A percentile compares a stretch with the other conserved stretches of the same genome.
These are phyloP conservation scores for Opisthograptis luteolata DNA, from an alignment of 2,888 invertebrate genomes.

Conservation along the genomic window DNA sequence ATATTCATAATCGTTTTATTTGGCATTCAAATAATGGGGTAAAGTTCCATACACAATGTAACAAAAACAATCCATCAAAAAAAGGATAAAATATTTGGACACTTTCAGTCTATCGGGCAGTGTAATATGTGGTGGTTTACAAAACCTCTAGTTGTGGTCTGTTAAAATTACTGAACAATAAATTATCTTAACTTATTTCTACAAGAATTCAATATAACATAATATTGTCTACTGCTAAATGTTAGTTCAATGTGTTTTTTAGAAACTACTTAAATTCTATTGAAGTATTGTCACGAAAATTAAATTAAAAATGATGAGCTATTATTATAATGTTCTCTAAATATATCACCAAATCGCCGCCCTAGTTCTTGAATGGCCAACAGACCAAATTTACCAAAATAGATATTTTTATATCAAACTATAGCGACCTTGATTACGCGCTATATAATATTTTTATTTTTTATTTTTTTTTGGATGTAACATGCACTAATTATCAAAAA, in stretches of 20 bases:
- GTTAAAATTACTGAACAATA: slow-evolving; percentile 37
- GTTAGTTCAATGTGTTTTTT: slow-evolving; percentile 2
- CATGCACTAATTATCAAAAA: no score
- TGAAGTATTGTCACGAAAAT: slow-evolving; percentile 17
- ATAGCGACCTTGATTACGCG: no score
- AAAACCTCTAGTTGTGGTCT: slow-evolving; percentile 42
- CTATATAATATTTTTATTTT: no score
- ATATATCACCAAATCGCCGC: slow-evolving; percentile 48
- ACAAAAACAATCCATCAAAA: slow-evolving; percentile 76
- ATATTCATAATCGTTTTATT: slow-evolving; percentile 72
- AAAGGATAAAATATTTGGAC: slow-evolving; percentile 78
- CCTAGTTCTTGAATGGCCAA: no score
- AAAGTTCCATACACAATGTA: slow-evolving; percentile 76
- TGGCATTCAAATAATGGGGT: slow-evolving; percentile 82
- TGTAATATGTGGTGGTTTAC: slow-evolving; percentile 51
- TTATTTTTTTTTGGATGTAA: no score
- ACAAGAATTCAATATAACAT: slow-evolving; percentile 36
- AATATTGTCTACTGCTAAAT: slow-evolving; percentile 38
- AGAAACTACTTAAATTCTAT: no score
- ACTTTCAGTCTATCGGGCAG: slow-evolving; percentile 82
- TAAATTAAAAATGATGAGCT: slow-evolving; percentile 30
- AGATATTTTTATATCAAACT: no score
- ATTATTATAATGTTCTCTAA: no score
- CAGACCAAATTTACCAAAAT: no score
- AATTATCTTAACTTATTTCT: slow-evolving; percentile 50